Conservation (phyloP, 2,888 invertebrate species). For the Torymus auratus region DNA sequence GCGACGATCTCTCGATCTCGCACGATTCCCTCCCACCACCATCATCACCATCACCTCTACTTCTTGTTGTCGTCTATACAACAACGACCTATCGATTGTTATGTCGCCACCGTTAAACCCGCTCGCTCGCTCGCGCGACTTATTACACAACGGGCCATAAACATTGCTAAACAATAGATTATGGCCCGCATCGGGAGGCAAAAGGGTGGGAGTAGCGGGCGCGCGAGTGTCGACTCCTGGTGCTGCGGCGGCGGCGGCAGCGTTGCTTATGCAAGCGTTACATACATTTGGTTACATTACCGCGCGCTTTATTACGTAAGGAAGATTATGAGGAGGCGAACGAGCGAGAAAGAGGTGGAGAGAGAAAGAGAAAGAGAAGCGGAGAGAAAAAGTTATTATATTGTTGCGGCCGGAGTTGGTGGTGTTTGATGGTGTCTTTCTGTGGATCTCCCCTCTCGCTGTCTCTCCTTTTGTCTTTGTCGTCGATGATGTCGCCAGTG, state of each 20-base stretch:
- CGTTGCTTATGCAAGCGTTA: conserved; percentile 73
- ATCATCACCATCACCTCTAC: too few species aligned
- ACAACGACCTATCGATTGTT: conserved; percentile 59
- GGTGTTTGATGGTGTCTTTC: too few species aligned
- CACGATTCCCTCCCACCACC: conserved; percentile 6
- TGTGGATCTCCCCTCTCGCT: too few species aligned
- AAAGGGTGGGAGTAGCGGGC: conserved; percentile 48
- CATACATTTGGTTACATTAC: conserved; percentile 76
- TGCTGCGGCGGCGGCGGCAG: not conserved
- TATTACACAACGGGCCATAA: conserved; percentile 71
- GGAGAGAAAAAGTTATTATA: too few species aligned
- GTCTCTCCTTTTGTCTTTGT: too few species aligned
- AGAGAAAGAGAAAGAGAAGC: conserved; percentile 55
- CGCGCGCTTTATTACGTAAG: conserved; percentile 69
- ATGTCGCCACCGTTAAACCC: conserved; percentile 65
- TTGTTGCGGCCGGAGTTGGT: not conserved
- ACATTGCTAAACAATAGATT: conserved; percentile 74
- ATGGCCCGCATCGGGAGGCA: conserved; percentile 62
- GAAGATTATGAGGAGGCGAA: conserved; percentile 67
- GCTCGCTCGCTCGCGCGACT: conserved; percentile 19
- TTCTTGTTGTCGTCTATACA: too few species aligned
- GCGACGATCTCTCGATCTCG: conserved; percentile 36
- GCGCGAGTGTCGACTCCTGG: conserved; percentile 15
- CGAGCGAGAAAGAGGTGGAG: conserved; percentile 35
- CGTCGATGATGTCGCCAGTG: too few species aligned